These are phyloP conservation scores for Erebia epiphron DNA, from an alignment of 2,888 invertebrate genomes.

Conservation along the genomic window DNA sequence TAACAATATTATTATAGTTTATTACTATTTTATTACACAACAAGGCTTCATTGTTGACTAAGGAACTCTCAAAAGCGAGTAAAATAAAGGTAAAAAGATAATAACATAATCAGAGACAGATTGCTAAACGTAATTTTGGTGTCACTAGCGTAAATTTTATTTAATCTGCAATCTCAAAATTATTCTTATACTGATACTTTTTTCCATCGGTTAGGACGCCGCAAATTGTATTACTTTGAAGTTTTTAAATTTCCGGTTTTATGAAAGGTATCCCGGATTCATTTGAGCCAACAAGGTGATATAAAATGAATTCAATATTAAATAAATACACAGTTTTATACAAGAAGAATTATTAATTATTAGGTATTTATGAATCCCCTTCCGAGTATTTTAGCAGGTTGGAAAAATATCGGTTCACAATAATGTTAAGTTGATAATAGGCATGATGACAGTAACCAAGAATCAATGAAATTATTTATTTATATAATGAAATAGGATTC, in stretches of 20 bases:
- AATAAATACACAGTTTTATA: neutral
- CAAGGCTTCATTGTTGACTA: too few relatives aligned
- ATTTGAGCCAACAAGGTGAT: neutral
- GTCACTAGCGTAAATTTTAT: neutral
- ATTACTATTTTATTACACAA: too few relatives aligned
- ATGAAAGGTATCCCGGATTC: neutral
- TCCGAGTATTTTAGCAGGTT: neutral
- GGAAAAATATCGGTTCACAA: too few relatives aligned
- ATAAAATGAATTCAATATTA: neutral
- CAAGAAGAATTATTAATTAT: too few relatives aligned
- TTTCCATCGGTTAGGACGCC: neutral
- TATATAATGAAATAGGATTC: too few relatives aligned
- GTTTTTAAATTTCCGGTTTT: constrained; percentile 12
- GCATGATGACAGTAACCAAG: too few relatives aligned
- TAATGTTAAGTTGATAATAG: too few relatives aligned
- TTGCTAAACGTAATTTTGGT: neutral
- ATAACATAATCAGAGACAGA: too few relatives aligned
- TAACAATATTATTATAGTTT: neutral
- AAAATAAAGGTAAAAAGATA: too few relatives aligned
- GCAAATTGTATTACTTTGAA: neutral
- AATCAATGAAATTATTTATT: too few relatives aligned
- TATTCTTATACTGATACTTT: neutral
- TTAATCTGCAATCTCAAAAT: neutral
- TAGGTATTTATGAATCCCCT: neutral
- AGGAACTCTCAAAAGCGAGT: too few relatives aligned